Conservation (phyloP, 2,888 invertebrate genomes). For the Subacronicta megacephala region DNA sequence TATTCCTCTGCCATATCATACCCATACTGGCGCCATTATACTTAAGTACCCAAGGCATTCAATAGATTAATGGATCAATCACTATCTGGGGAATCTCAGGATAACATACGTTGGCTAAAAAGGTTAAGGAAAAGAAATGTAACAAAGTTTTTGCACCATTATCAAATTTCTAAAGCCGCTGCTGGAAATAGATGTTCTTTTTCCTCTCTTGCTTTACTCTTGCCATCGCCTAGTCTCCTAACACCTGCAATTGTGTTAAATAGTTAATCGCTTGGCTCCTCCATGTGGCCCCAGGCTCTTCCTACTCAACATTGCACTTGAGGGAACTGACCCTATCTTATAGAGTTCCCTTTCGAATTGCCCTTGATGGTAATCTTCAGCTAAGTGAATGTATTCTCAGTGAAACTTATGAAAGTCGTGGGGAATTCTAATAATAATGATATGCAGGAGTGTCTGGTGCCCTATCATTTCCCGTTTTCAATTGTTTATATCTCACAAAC, state of each 20-base stretch:
- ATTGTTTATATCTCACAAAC: conserved; percentile 46
- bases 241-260: not conserved
- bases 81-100: no score
- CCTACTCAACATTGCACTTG: conserved; percentile 61
- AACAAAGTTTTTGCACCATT: no score
- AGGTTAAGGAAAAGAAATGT: no score
- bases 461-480: conserved; percentile 53
- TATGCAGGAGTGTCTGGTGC: conserved; percentile 58
- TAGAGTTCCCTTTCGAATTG: conserved; percentile 77
- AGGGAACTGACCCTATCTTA: conserved; percentile 79
- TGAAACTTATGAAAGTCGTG: conserved; percentile 78
- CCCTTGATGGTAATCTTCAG: conserved; percentile 81
- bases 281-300: conserved; percentile 24
- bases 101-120: no score
- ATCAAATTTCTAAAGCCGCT: no score
- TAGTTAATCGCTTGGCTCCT: conserved; percentile 44
- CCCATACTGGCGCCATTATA: no score
- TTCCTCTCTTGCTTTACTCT: no score
- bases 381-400: conserved; percentile 80
- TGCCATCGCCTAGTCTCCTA: no score
- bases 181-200: no score
- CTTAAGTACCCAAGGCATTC: no score
- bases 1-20: no score
- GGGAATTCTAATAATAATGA: conserved; percentile 64
- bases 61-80: no score